Base-by-base conservation (phyloP, 2,113 vertebrate species). In the Spilogale gracilis region DNA sequence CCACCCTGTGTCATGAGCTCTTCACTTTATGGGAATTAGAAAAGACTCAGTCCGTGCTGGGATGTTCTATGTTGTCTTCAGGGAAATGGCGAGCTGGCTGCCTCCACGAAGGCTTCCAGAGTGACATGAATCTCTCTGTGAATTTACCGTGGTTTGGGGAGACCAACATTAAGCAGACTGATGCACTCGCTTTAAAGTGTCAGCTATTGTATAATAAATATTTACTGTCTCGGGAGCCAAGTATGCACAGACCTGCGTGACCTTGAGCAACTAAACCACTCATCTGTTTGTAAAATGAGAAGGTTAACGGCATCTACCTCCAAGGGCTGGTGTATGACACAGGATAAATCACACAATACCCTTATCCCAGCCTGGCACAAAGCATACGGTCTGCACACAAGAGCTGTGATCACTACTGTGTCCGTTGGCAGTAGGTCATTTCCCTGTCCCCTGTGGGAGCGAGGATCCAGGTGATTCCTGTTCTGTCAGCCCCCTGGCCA, bases 271-370 rank as follows among this genome's bases (percentile, higher is more conserved):
- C 43, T 38, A 52, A 73, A 9, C 54, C 85, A 50, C 17, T 78
- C 38, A 13, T 61, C 81, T 91, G 7, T 84, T 80, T 92, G 94
- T 63, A 74, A 86, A 89, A 58, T 27, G 79, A 90, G 54, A 85
- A 21, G 30, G 43, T 56, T 76, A 48, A 67, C 32, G 94, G 73
- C 48, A 30, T 17, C 17, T 27, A 3, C 67, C 27, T 23, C 25
- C 12, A 9, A 10, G 54, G 54, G 25, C 79, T 52, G 52, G 18
- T 9, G 12, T 43, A 45, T 86, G 65, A 56, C 8, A 1, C 0
- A 2, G 79, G 38, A 43, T 4, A 32, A 63, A 56, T 27, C 17
- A 13, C 9, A 52, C 3, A 13, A 63, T 9, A 5, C 18, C 0
- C 8, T 16, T 30, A 52, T 1, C 25, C 16, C 13, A 54, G 76